A percentile compares a stretch with the other conserved stretches of the same genome.
phyloP scores from a whole-genome alignment of 2,797 vertebrate genomes.

The Euphonia xanthogaster region DNA sequence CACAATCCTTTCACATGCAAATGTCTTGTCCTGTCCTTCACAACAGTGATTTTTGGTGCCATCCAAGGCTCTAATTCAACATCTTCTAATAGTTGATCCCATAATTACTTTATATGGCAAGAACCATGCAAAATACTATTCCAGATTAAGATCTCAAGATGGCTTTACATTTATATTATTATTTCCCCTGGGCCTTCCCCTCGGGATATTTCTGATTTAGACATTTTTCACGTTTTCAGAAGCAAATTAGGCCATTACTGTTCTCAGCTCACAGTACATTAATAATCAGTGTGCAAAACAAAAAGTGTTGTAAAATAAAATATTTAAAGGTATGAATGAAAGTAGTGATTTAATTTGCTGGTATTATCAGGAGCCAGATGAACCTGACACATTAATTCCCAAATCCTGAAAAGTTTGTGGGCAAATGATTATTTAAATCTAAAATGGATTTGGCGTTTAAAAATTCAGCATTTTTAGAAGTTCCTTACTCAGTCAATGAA shows the following conservation, averaged over 20 bases:
- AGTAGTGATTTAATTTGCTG: background rate
- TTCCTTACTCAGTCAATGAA: background rate
- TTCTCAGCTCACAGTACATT: background rate
- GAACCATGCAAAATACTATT: constrained; percentile 51
- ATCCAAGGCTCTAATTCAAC: constrained; percentile 71
- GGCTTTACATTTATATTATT: constrained; percentile 33
- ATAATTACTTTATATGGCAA: constrained; percentile 70
- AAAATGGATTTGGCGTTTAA: background rate
- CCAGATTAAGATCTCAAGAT: constrained; percentile 40
- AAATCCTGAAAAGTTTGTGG: background rate
- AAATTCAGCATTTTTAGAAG: background rate
- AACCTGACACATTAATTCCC: background rate
- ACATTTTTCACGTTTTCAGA: background rate
- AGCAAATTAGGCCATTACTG: background rate
- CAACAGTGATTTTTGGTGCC: constrained; percentile 76
- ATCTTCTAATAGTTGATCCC: constrained; percentile 71
- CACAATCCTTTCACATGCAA: constrained; percentile 79
- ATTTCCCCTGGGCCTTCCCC: background rate
- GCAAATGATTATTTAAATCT: background rate
- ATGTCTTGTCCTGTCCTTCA: constrained; percentile 71
- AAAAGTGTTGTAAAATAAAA: background rate
- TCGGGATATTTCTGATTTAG: background rate
- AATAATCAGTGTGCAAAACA: background rate
- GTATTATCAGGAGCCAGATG: background rate
- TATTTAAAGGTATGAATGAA: background rate